Percentiles rank a stretch among this genome's conserved stretches.
Conservation (phyloP, 2,888 invertebrate genomes). For the Heliconius ismenius region DNA sequence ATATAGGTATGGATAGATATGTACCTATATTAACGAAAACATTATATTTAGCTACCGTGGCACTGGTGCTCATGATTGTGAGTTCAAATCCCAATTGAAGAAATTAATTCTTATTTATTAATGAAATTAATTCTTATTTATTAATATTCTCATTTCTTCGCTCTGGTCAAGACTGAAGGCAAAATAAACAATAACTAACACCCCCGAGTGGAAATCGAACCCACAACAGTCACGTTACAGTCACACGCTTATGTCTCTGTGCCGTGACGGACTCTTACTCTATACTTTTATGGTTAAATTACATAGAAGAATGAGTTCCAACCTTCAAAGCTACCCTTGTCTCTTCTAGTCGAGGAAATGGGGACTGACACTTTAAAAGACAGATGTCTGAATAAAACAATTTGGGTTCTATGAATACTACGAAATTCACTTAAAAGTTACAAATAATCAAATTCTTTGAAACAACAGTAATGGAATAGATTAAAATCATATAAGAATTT, state of each 20-base stretch:
- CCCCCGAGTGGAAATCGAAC: too few relatives aligned
- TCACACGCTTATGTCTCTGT: too few relatives aligned
- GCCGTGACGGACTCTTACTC: not conserved
- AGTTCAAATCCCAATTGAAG: too few relatives aligned
- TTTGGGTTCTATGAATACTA: not conserved
- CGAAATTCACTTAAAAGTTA: constrained; percentile 13
- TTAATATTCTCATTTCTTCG: not conserved
- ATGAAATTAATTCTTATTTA: too few relatives aligned
- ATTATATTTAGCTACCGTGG: not conserved
- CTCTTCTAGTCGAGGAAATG: constrained; percentile 13
- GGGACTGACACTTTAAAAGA: constrained; percentile 24
- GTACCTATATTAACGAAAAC: not conserved
- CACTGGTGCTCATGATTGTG: not conserved
- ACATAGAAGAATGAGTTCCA: not conserved
- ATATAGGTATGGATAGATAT: too few relatives aligned
- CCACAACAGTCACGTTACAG: too few relatives aligned
- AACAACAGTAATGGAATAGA: not conserved
- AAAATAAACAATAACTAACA: too few relatives aligned
- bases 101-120: too few relatives aligned
- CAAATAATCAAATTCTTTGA: not conserved
- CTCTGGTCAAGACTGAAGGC: not conserved
- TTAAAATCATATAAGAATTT: too few relatives aligned
- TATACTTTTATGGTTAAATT: not conserved
- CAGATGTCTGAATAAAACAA: constrained; percentile 29
- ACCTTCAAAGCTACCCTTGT: constrained; percentile 18